These are phyloP conservation scores for Ostrea edulis DNA, from an alignment of 1,140 invertebrate genomes.

Conservation along the genomic window DNA sequence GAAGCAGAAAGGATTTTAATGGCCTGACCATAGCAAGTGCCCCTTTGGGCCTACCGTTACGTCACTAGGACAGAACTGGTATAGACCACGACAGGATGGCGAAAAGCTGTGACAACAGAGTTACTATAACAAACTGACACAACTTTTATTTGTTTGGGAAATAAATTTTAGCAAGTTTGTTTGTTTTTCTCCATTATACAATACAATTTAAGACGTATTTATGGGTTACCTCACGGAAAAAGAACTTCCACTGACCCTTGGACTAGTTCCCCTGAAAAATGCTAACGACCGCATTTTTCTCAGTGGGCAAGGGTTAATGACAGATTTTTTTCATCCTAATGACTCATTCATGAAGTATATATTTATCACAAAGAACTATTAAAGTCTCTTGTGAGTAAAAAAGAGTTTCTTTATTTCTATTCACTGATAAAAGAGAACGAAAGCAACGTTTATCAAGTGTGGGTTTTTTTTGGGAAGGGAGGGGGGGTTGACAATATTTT, in stretches of 20 bases:
- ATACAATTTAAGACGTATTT: background rate
- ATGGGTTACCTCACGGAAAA: background rate
- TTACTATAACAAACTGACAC: background rate
- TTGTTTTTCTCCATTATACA: background rate
- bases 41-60: slow-evolving; percentile 1
- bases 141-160: slow-evolving; percentile 1
- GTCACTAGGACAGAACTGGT: background rate
- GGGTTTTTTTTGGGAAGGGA: no score
- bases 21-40: background rate
- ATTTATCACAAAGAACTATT: background rate
- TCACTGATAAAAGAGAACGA: no score
- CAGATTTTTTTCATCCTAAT: background rate
- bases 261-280: background rate
- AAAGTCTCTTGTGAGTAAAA: no score
- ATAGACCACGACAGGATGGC: background rate
- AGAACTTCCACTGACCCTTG: background rate
- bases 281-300: background rate
- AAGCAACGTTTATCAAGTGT: no score
- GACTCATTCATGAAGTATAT: background rate
- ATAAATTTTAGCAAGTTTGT: background rate
- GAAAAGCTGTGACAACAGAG: slow-evolving; percentile 17
- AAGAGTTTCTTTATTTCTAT: no score
- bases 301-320: background rate
- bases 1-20: slow-evolving; percentile 22
- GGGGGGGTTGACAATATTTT: no score